Conservation (phyloP, 1,140 invertebrate genomes). For the Macrobrachium nipponense region DNA sequence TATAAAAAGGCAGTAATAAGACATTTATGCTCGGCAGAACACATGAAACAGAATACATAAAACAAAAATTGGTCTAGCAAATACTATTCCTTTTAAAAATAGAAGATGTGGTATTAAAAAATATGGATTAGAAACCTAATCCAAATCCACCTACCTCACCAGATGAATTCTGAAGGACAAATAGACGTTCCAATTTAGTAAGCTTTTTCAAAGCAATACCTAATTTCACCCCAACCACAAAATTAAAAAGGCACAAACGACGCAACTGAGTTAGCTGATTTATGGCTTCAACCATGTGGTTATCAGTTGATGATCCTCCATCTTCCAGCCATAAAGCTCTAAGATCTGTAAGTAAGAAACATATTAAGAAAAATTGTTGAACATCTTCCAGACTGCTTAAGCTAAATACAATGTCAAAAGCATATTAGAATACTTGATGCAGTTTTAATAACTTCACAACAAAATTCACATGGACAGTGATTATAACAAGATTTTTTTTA, state of each 20-base stretch:
- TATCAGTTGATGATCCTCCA: slow-evolving; percentile 24
- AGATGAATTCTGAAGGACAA: slow-evolving; percentile 20
- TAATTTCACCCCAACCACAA: slow-evolving; percentile 28
- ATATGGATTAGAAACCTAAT: not conserved
- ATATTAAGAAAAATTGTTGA: no score
- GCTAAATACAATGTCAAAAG: not conserved
- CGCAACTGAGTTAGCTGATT: slow-evolving; percentile 28
- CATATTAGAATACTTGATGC: not conserved
- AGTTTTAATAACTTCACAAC: not conserved
- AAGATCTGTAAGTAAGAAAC: slow-evolving; percentile 18
- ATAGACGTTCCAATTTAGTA: slow-evolving; percentile 27
- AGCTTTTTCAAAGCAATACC: slow-evolving; percentile 36
- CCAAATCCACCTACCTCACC: slow-evolving; percentile 15
- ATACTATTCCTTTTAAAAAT: no score
- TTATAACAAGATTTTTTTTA: not conserved
- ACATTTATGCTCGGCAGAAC: no score
- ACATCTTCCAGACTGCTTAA: no score
- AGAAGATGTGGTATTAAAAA: not conserved
- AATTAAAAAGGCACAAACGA: slow-evolving; percentile 47
- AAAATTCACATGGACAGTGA: not conserved
- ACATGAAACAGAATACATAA: no score
- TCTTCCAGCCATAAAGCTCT: slow-evolving; percentile 42
- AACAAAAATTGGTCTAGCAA: no score
- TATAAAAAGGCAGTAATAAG: no score
- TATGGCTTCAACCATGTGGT: slow-evolving; percentile 19